These are phyloP conservation scores for Brachymystax lenok DNA, from an alignment of 2,797 vertebrate genomes.

Conservation along the genomic window DNA sequence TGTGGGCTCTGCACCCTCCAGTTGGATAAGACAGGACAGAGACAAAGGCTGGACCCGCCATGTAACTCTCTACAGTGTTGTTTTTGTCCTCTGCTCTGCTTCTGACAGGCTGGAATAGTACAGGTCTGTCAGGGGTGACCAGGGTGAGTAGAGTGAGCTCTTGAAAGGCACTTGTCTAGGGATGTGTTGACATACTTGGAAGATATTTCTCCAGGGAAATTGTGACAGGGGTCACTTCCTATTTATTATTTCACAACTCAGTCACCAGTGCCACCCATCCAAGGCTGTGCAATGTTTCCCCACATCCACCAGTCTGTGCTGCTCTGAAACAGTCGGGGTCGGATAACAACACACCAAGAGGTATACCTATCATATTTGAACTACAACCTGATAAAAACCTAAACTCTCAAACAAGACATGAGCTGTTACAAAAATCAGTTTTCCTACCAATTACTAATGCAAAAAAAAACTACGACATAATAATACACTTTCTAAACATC, in stretches of 20 bases:
- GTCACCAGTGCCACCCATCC: not conserved
- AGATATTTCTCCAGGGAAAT: conserved; percentile 46
- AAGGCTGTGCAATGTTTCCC: not conserved
- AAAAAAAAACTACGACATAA: not conserved
- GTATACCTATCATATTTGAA: not conserved
- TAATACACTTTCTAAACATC: not conserved
- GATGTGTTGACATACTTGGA: conserved; percentile 30
- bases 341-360: not conserved
- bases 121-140: conserved; percentile 21
- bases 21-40: not conserved
- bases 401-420: not conserved
- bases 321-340: not conserved
- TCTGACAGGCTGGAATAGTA: not conserved
- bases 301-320: not conserved
- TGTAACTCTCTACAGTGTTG: not conserved
- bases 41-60: not conserved
- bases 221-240: conserved; percentile 42
- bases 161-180: conserved; percentile 27
- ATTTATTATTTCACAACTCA: conserved; percentile 1
- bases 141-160: conserved; percentile 1
- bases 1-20: not conserved
- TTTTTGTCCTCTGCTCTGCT: conserved; percentile 14
- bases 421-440: not conserved
- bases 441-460: not conserved
- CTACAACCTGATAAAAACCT: not conserved